Percentiles rank a stretch among this genome's conserved stretches.
Evolutionary conservation across 2,888 invertebrate species (phyloP).

Genomic region (Rotaria socialis): DNA sequence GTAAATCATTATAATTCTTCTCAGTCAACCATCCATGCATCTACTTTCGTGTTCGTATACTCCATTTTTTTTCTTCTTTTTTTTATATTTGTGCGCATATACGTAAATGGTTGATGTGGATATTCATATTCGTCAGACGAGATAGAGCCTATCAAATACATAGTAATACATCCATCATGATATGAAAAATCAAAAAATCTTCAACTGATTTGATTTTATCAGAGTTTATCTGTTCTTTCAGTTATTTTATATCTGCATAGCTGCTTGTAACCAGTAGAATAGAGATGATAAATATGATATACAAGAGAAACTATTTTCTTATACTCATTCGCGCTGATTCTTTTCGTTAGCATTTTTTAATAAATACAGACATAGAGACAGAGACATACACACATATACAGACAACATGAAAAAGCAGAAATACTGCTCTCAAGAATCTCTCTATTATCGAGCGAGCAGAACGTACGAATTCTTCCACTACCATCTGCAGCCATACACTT

Average conservation of each 20-base stretch:
- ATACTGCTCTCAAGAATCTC: conserved; percentile 1
- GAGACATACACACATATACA: conserved; percentile 4
- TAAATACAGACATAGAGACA: conserved; percentile 4
- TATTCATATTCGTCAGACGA: conserved; percentile 16
- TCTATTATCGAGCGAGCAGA: background rate
- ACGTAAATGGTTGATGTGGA: background rate
- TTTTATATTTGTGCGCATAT: background rate
- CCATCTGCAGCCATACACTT: conserved; percentile 19
- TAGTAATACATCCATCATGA: conserved; percentile 11
- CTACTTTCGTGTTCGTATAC: background rate
- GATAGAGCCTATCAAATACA: conserved; percentile 1
- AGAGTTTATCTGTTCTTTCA: background rate
- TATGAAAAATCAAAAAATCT: background rate
- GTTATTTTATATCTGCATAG: background rate
- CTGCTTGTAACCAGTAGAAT: background rate
- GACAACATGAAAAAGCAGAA: background rate
- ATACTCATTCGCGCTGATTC: background rate
- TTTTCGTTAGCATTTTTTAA: conserved; percentile 18
- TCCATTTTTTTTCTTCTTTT: background rate
- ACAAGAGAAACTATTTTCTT: background rate
- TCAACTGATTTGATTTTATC: background rate
- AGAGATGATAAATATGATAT: background rate
- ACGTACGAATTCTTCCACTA: conserved; percentile 23
- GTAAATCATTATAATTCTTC: conserved; percentile 22
- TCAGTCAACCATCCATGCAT: conserved; percentile 26